Conservation (phyloP, 2,113 vertebrate species). For the Channa argus region DNA sequence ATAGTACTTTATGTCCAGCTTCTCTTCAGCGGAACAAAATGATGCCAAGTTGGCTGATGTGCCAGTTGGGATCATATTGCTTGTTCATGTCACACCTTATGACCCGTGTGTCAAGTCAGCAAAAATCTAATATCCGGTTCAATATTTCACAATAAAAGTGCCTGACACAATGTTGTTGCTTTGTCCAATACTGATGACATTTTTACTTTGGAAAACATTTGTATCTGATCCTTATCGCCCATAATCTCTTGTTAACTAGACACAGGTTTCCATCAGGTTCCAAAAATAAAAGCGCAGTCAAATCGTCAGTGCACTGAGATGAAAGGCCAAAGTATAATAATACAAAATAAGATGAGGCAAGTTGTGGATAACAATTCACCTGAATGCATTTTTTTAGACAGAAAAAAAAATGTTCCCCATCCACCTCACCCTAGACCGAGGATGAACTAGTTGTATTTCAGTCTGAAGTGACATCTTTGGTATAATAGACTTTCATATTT, state of each 20-base stretch:
- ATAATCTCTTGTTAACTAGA: background rate
- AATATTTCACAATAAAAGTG: background rate
- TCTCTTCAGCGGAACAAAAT: constrained; percentile 3
- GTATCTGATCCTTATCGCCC: background rate
- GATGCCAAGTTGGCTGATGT: constrained; percentile 11
- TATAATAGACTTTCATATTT: too few species aligned
- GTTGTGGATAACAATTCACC: too few species aligned
- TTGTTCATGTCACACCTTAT: background rate
- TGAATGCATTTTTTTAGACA: too few species aligned
- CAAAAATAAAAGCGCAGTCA: constrained; percentile 22
- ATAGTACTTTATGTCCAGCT: background rate
- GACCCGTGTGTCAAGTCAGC: background rate
- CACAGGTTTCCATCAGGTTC: constrained; percentile 5
- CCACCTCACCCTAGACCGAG: background rate
- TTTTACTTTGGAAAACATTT: constrained; percentile 1
- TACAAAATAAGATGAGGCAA: background rate
- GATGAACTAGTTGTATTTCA: too few species aligned
- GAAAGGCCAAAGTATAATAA: background rate
- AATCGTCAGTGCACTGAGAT: background rate
- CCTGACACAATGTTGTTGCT: too few species aligned
- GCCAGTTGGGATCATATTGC: constrained; percentile 7
- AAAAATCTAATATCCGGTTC: background rate
- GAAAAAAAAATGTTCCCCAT: background rate
- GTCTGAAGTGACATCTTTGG: too few species aligned
- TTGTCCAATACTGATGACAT: too few species aligned